A percentile compares a stretch with the other conserved stretches of the same genome.
Conservation (phyloP, 2,113 vertebrate genomes). For the Scomber scombrus region DNA sequence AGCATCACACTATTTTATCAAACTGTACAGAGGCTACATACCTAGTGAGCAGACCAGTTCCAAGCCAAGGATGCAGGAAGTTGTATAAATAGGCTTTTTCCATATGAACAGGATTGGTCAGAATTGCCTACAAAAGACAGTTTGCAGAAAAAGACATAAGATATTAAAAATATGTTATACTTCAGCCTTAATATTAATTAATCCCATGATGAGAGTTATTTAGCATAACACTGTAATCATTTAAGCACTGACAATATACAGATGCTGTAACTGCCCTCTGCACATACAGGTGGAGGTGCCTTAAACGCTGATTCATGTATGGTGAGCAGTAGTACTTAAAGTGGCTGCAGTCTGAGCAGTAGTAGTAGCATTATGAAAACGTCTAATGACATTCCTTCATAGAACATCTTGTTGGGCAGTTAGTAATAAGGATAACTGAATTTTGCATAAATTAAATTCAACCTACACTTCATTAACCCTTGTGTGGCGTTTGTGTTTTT, state of each 20-base stretch:
- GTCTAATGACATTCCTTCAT: background rate
- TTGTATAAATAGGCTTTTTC: conserved; percentile 89
- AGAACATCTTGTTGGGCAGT: background rate
- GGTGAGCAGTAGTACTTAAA: background rate
- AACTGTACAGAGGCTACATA: conserved; percentile 51
- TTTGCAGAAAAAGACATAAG: background rate
- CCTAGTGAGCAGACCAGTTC: conserved; percentile 96
- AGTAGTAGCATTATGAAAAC: background rate
- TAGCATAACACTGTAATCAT: too few species aligned
- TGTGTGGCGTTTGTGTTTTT: too few species aligned
- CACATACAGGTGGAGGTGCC: too few species aligned
- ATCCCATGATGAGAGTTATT: too few species aligned
- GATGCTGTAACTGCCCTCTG: too few species aligned
- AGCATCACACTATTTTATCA: background rate
- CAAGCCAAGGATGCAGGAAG: conserved; percentile 96
- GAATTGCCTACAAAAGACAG: conserved; percentile 80
- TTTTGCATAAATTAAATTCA: too few species aligned
- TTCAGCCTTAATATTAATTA: too few species aligned
- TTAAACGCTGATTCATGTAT: too few species aligned
- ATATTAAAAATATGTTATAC: background rate
- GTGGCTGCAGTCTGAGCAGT: too few species aligned
- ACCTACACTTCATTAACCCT: too few species aligned
- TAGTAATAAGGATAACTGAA: background rate
- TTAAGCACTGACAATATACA: too few species aligned
- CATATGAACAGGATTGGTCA: conserved; percentile 89